Base-by-base conservation (phyloP, 1,140 invertebrate genomes). In the Acromyrmex heyeri region DNA sequence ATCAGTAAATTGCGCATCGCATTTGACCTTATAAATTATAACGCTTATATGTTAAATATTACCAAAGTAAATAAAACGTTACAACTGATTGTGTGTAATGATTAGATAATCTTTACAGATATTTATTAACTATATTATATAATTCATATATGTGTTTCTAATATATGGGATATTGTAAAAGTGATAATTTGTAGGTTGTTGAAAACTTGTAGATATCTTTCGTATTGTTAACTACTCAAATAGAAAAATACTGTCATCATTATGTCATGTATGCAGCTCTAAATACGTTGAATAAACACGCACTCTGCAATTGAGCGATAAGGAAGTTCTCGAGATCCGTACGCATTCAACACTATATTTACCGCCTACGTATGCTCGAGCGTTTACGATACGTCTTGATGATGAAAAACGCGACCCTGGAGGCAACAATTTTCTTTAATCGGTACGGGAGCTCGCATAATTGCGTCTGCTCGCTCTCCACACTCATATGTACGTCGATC, bases 381-480 rank as follows among this genome's bases (percentile, higher is more conserved):
- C 67, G 62, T 69, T 57, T 48, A 72, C 53, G 50, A 12, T 21
- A 16, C 21, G 50, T 72, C 78, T 82, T 82, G 65, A 73, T 48
- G 53, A 53, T 82, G 79, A 82, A 73, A 61, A 73, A 82, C 16
- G 78, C 86, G 85, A 87, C 86, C 86, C 61, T 75, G 87, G 82
- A 91, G 87, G 88, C 91, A 88, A 86, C 91, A 91, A 92, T 92
- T 89, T 86, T 85, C 88, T 91, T 92, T 92, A 91, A 91, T 91
- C 91, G 87, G 87, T 88, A 91, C 91, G 85, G 87, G 85, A 86
- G 85, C 86, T 85, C 86, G 81, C 86, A 91, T 91, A 92, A 92
- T 93, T 91, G 91, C 85, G 79, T 18, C 34, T 24, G 78, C 24
- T 82, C 24, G 34, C 24, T 18, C 55, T 50, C 34, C 21, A 59